A percentile compares a stretch with the other conserved stretches of the same genome.
Evolutionary conservation across 2,113 vertebrate genomes (phyloP).

Genomic region (Cyanocitta stelleri): DNA sequence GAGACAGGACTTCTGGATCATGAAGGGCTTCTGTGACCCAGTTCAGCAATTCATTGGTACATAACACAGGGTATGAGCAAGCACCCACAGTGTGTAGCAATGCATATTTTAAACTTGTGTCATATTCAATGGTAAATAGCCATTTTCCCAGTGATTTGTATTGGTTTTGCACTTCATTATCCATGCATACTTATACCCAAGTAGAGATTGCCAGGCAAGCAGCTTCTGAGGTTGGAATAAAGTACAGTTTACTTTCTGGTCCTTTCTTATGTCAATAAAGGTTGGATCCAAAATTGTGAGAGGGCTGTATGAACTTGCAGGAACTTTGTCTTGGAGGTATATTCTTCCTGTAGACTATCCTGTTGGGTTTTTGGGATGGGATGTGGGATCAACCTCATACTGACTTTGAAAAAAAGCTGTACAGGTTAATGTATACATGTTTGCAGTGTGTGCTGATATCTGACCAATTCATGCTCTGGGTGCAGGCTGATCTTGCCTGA

Average conservation of each 20-base stretch:
- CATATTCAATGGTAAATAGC: neutral
- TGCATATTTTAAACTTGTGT: neutral
- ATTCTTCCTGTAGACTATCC: neutral
- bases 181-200: neutral
- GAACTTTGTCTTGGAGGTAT: neutral
- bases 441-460: neutral
- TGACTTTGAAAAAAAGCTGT: neutral
- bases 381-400: neutral
- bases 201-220: neutral
- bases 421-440: neutral
- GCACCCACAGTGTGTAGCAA: neutral
- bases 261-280: neutral
- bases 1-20: neutral
- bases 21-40: neutral
- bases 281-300: neutral
- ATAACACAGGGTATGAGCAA: neutral
- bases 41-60: neutral
- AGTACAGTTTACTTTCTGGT: neutral
- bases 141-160: slow-evolving; percentile 1
- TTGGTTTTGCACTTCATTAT: neutral
- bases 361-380: neutral
- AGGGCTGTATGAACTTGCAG: neutral
- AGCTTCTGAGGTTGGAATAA: neutral
- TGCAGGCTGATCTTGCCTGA: neutral
- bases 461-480: neutral